These are phyloP conservation scores for Telmatherina bonti DNA, from an alignment of 2,797 vertebrate species.

Conservation along the genomic window DNA sequence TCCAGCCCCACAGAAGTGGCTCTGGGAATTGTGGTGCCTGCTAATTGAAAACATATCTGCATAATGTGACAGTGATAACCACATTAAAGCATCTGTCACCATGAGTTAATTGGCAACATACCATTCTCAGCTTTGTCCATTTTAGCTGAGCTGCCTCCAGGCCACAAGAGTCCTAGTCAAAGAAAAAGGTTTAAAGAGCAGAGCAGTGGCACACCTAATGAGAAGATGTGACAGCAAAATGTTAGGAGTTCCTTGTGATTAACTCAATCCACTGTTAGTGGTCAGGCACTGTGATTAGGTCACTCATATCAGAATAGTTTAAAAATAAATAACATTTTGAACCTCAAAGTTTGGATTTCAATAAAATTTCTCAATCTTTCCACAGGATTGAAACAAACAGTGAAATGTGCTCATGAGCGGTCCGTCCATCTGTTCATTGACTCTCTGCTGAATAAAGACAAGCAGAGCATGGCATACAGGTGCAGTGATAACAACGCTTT, in stretches of 20 bases:
- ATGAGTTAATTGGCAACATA: constrained; percentile 73
- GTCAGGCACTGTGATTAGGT: constrained; percentile 19
- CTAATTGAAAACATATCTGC: constrained; percentile 59
- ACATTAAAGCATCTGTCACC: constrained; percentile 79
- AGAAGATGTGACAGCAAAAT: constrained; percentile 51
- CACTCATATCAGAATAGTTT: not conserved
- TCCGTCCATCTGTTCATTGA: constrained; percentile 95
- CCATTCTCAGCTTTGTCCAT: constrained; percentile 44
- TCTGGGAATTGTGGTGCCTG: constrained; percentile 50
- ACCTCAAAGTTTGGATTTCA: constrained; percentile 5
- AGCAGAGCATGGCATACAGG: constrained; percentile 89
- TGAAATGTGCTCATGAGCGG: constrained; percentile 95
- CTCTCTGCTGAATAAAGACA: constrained; percentile 87
- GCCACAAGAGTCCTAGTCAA: constrained; percentile 51
- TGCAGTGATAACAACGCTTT: constrained; percentile 89
- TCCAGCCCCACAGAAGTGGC: constrained; percentile 42
- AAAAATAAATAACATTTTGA: not conserved
- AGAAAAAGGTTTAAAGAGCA: constrained; percentile 38
- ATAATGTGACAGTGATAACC: constrained; percentile 64
- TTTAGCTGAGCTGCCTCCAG: constrained; percentile 68
- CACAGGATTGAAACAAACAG: constrained; percentile 85
- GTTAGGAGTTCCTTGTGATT: constrained; percentile 42
- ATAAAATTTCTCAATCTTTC: not conserved
- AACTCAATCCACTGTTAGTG: constrained; percentile 47
- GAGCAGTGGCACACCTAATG: constrained; percentile 39